phyloP scores from a whole-genome alignment of 2,888 invertebrate species.

The Melinaea marsaeus region DNA sequence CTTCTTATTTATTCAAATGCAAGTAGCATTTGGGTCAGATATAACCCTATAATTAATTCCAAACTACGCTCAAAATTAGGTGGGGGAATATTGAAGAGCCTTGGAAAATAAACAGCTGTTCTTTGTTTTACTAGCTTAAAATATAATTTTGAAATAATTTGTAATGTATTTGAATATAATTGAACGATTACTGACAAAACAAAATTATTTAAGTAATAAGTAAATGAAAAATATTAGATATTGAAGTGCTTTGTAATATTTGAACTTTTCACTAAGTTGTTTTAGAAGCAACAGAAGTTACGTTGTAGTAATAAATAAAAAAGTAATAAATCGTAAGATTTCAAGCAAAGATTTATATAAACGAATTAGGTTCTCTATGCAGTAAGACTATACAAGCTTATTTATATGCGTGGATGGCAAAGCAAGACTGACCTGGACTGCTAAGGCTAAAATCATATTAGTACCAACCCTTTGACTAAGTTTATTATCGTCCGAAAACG shows the following conservation, averaged over 20 bases:
- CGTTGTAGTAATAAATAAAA: no score
- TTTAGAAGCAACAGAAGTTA: no score
- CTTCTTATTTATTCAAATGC: conserved; percentile 9
- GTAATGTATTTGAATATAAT: background rate
- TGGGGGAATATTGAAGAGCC: conserved; percentile 17
- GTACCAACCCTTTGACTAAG: conserved; percentile 1
- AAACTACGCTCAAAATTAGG: conserved; percentile 17
- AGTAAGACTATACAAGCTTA: background rate
- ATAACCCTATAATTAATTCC: conserved; percentile 19
- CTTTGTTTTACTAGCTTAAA: conserved; percentile 8
- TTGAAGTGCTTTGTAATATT: no score
- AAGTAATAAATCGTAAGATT: background rate
- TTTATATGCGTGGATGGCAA: background rate
- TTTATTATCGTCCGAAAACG: background rate
- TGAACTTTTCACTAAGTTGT: no score
- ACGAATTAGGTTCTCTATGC: background rate
- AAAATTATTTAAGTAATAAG: no score
- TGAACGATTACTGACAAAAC: background rate
- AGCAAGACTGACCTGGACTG: background rate
- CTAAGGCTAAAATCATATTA: conserved; percentile 5
- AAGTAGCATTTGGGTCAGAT: conserved; percentile 21
- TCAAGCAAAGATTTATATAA: background rate
- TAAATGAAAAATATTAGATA: no score
- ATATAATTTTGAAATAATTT: background rate
- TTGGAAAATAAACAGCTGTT: conserved; percentile 13